Base-by-base conservation (phyloP, 2,113 vertebrate species). In the Lepidothrix coronata region DNA sequence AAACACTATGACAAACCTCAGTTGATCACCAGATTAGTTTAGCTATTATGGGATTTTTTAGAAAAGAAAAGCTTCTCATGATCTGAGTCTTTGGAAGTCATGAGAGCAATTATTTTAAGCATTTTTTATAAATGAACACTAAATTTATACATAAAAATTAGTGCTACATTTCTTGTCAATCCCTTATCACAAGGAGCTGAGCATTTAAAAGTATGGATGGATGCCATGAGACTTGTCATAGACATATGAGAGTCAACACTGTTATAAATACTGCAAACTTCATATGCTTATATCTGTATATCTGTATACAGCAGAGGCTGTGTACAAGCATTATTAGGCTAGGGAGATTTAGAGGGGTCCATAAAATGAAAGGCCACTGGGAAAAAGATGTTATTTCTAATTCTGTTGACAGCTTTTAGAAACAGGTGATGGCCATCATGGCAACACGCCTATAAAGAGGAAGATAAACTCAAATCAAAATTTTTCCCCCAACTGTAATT, bases 211-310 rank as follows among this genome's bases (percentile, higher is more conserved):
- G 14, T 37, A 72, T 86, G 76, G 85, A 63, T 78, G 31, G n/a
- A 6, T 94, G 72, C 85, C 81, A 79, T 37, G n/a, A 92, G 61
- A 61, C 70, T 91, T 93, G 81, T 89, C 89, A 76, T 12, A 91
- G 52, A 44, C 59, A 76, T 62, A 61, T 77, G 91, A 95, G 75
- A 92, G 43, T 77, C 91, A 88, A 85, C 79, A 77, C 65, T 92
- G 59, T 73, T 92, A 43, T 59, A 71, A 88, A 73, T 58, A 62
- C 55, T 63, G 18, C 59, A 63, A n/a, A 28, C 51, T 82, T 97
- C 67, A 51, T 49, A 24, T 63, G 39, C 39, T 85, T 6, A 61
- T 57, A 65, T 27, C 25, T 58, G 71, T 68, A 4, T 80, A 59
- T 85, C 71, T 78, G 30, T 61, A 58, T 49, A 43, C n/a, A 30